These are phyloP conservation scores for Erpornis zantholeuca DNA, from an alignment of 2,113 vertebrate species.

Conservation along the genomic window DNA sequence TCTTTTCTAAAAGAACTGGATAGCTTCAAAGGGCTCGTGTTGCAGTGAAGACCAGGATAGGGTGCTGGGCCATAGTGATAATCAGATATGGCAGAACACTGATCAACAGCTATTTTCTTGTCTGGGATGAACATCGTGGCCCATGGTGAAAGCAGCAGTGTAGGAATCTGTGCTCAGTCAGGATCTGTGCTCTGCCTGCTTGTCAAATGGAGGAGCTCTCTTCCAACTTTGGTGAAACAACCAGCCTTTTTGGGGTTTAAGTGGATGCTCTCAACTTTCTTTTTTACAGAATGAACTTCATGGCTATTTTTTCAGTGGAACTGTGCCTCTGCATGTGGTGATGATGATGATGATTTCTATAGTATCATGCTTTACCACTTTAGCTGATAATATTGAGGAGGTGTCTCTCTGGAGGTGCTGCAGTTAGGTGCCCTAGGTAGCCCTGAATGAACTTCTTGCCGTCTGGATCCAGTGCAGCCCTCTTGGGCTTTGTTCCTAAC, in stretches of 20 bases:
- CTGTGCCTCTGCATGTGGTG: background rate
- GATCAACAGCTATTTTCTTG: background rate
- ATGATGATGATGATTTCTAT: background rate
- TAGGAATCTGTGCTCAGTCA: background rate
- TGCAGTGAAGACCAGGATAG: background rate
- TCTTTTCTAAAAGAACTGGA: background rate
- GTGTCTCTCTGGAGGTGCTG: background rate
- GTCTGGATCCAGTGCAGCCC: background rate
- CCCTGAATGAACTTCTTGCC: background rate
- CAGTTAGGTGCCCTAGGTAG: background rate
- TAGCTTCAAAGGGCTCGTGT: background rate
- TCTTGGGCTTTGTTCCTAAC: background rate
- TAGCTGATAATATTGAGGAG: background rate
- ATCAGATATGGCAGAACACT: background rate
- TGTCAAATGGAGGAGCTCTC: background rate
- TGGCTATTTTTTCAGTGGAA: background rate
- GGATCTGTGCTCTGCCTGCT: background rate
- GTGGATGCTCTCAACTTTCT: background rate
- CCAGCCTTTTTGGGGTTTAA: background rate
- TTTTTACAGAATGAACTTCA: background rate
- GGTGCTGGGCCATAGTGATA: background rate
- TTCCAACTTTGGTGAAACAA: background rate
- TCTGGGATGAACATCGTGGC: background rate
- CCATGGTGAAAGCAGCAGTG: background rate
- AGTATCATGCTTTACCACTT: background rate